A percentile compares a stretch with the other conserved stretches of the same genome.
These are phyloP conservation scores for Chloromyia formosa DNA, from an alignment of 2,888 invertebrate species.

Conservation along the genomic window DNA sequence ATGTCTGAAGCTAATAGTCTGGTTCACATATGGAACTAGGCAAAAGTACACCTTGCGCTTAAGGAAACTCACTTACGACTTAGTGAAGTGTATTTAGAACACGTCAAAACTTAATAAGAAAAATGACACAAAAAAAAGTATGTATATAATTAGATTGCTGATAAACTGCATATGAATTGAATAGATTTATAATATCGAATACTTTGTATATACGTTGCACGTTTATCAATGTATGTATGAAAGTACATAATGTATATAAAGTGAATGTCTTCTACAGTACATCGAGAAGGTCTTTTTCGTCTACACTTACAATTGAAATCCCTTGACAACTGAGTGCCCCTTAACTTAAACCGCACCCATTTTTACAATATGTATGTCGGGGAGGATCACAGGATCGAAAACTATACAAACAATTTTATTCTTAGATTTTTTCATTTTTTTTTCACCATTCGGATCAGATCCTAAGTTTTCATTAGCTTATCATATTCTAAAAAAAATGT, in stretches of 20 bases:
- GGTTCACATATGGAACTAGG: no score
- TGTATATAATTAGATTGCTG: not conserved
- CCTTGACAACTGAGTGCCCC: not conserved
- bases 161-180: conserved; percentile 5
- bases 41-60: no score
- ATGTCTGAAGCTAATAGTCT: no score
- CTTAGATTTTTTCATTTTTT: no score
- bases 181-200: conserved; percentile 6
- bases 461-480: not conserved
- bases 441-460: conserved; percentile 19
- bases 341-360: conserved; percentile 32
- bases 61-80: no score
- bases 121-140: not conserved
- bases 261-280: not conserved
- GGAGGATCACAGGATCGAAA: conserved; percentile 35
- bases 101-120: not conserved
- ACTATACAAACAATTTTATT: conserved; percentile 20
- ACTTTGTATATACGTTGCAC: conserved; percentile 17
- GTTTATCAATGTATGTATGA: not conserved
- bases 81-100: not conserved
- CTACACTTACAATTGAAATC: conserved; percentile 2
- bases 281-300: not conserved
- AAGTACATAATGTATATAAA: conserved; percentile 2
- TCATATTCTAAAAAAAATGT: not conserved
- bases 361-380: conserved; percentile 24